Conservation (phyloP, 2,888 invertebrate genomes). For the Azorinus chamasolen region DNA sequence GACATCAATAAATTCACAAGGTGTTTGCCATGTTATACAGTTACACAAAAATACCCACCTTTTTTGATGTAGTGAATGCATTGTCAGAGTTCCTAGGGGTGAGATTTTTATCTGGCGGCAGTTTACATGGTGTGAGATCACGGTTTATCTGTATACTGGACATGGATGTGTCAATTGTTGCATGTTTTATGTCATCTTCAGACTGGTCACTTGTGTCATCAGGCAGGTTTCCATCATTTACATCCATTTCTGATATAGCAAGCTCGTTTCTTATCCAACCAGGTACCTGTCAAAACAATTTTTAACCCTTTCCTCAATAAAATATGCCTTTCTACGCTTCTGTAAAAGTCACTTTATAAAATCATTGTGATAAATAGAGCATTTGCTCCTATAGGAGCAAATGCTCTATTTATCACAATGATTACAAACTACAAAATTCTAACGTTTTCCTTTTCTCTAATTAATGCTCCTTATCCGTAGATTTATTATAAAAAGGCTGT, state of each 20-base stretch:
- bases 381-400: too few relatives aligned
- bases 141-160: constrained; percentile 83
- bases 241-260: constrained; percentile 68
- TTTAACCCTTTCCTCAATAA: too few relatives aligned
- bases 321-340: too few relatives aligned
- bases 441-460: too few relatives aligned
- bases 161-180: constrained; percentile 79
- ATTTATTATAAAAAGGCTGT: too few relatives aligned
- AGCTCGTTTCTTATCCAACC: constrained; percentile 83
- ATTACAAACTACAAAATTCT: too few relatives aligned
- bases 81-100: constrained; percentile 46
- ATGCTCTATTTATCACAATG: too few relatives aligned
- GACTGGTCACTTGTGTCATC: constrained; percentile 80
- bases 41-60: constrained; percentile 20
- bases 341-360: too few relatives aligned
- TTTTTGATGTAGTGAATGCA: background rate
- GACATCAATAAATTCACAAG: too few relatives aligned
- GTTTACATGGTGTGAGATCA: constrained; percentile 71
- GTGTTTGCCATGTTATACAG: too few relatives aligned
- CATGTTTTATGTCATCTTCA: constrained; percentile 68
- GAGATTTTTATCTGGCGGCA: constrained; percentile 41
- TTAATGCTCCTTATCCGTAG: too few relatives aligned
- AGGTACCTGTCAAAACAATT: constrained; percentile 74
- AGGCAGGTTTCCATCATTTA: constrained; percentile 77
- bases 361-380: too few relatives aligned